Percentiles rank a stretch among this genome's conserved stretches.
Conservation (phyloP, 1,140 invertebrate genomes). For the Cotesia chilonis region DNA sequence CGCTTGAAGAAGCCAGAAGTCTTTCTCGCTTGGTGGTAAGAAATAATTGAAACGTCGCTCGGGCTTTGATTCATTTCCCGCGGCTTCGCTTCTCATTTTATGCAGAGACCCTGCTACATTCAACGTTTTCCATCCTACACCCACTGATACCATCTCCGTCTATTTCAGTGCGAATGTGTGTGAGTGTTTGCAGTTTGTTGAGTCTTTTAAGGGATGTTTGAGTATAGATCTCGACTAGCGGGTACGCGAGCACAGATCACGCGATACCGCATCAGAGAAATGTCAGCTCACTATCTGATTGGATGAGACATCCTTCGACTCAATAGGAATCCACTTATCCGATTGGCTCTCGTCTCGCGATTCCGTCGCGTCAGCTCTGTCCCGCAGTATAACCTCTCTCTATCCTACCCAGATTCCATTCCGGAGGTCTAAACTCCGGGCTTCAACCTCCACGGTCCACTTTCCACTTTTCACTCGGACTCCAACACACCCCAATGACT, state of each 20-base stretch:
- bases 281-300: constrained; percentile 64
- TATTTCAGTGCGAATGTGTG: not conserved
- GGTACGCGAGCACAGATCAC: constrained; percentile 46
- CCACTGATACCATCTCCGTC: not conserved
- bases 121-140: not conserved
- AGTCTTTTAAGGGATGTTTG: constrained; percentile 22
- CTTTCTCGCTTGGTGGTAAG: constrained; percentile 38
- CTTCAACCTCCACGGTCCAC: too few relatives aligned
- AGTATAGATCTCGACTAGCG: not conserved
- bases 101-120: constrained; percentile 40
- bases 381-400: constrained; percentile 25
- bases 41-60: constrained; percentile 60
- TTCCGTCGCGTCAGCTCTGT: constrained; percentile 61
- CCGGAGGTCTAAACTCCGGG: too few relatives aligned
- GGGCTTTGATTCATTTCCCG: constrained; percentile 59
- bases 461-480: not conserved
- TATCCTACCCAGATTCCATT: not conserved
- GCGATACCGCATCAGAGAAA: constrained; percentile 62
- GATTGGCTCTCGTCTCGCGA: constrained; percentile 58
- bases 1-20: constrained; percentile 21
- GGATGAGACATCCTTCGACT: constrained; percentile 52
- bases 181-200: not conserved
- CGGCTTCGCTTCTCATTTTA: constrained; percentile 55
- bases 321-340: constrained; percentile 64
- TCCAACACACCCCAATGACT: constrained; percentile 26